Evolutionary conservation across 2,113 vertebrate species (phyloP), one percentile per base, ranked within the genome.

Genomic region (Ctenodactylus gundi): DNA sequence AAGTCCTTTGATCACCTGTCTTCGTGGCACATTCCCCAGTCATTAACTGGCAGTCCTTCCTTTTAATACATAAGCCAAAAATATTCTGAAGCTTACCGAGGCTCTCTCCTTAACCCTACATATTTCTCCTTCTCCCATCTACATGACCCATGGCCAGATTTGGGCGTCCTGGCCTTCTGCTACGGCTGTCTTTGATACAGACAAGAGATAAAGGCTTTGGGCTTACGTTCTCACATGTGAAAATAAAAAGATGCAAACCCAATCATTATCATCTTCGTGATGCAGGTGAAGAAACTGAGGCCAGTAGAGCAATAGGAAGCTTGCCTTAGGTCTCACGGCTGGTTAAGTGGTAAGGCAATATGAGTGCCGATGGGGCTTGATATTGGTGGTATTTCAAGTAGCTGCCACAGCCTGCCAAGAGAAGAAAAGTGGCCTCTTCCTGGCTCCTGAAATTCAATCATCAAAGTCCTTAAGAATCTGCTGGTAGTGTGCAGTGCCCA

Each of bases 61-160:
- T 73, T 78, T 15, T 4, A 9, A 3, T 86, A 58, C 3, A 11
- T 65, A 29, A 51, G 13, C 34, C 46, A 72, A 53, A 49, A 67
- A 53, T 73, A 13, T 31, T 7, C 15, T 21, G 55, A 82, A 36
- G 27, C 81, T 81, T 82, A 7, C 15, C 53, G 15, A 31, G 44
- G 25, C 20, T 12, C 9, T 60, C 23, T 46, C 18, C 2, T 20
- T 57, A 73, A 29, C 4, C 12, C 44, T 39, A 70, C 85, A 7
- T 25, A 36, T 72, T 39, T 64, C 34, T 72, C 7, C 1, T 77
- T 4, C 14, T 2, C 23, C 11, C 23, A 27, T 8, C 44, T 23
- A 29, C 1, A 0, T 39, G n/a, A 62, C 25, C 41, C 18, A 10
- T 23, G 23, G 67, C 0, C 2, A 36, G 17, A 36, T 0, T 57